Percentiles rank a stretch among this genome's conserved stretches.
Evolutionary conservation across 1,140 invertebrate genomes (phyloP).

Genomic region (Trachelipus rathkii): DNA sequence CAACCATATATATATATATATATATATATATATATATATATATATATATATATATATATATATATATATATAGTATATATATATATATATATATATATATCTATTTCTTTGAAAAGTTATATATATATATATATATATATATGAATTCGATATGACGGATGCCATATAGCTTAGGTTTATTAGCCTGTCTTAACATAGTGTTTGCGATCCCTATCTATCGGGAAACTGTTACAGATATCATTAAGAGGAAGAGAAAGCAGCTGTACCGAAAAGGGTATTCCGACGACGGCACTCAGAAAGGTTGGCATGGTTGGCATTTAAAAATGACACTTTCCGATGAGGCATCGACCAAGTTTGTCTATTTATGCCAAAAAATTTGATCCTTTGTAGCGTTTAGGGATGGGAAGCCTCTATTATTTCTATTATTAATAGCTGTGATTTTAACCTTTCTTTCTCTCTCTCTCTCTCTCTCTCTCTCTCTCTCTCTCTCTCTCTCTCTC

Average conservation of each 20-base stretch:
- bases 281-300: not conserved
- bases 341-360: not conserved
- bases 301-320: constrained; percentile 6
- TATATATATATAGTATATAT: constrained; percentile 22
- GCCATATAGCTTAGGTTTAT: no score
- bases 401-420: constrained; percentile 6
- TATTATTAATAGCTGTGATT: constrained; percentile 5
- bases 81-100: not conserved
- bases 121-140: not conserved
- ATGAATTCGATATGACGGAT: not conserved
- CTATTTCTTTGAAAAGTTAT: no score
- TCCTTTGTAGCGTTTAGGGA: not conserved
- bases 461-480: not conserved
- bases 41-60: constrained; percentile 22
- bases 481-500: constrained; percentile 20
- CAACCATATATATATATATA: not conserved
- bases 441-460: no score
- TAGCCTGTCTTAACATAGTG: no score
- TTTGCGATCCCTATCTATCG: not conserved
- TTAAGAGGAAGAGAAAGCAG: not conserved
- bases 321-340: constrained; percentile 7
- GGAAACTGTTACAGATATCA: not conserved
- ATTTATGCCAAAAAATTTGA: constrained; percentile 6
- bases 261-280: not conserved
- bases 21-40: constrained; percentile 21